Percentiles rank a stretch among this genome's conserved stretches.
Evolutionary conservation across 2,797 vertebrate genomes (phyloP).

Genomic region (Schizopygopsis pylzovi): DNA sequence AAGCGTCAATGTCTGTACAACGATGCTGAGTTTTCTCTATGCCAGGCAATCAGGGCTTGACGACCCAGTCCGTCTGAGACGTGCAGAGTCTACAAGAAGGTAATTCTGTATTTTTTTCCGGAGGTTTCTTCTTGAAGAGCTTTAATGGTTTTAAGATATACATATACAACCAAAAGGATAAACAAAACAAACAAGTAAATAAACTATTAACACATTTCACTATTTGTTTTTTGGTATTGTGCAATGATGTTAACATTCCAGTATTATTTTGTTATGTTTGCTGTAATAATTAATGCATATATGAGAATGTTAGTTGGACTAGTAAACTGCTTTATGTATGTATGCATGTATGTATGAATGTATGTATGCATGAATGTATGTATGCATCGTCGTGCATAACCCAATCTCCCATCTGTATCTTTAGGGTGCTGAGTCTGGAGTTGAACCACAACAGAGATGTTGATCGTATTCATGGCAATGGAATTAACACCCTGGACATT

Average conservation of each 20-base stretch:
- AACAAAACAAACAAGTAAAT: neutral
- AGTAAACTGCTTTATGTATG: neutral
- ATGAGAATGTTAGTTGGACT: neutral
- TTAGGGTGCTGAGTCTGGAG: constrained; percentile 86
- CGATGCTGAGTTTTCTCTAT: constrained; percentile 85
- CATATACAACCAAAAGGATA: neutral
- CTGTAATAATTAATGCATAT: neutral
- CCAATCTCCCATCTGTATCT: constrained; percentile 12
- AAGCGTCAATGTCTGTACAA: constrained; percentile 15
- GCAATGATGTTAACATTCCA: neutral
- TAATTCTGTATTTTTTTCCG: constrained; percentile 63
- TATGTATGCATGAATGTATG: too few relatives aligned
- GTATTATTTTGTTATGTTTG: neutral
- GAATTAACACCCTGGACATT: constrained; percentile 91
- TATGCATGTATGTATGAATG: too few relatives aligned
- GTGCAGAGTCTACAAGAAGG: constrained; percentile 88
- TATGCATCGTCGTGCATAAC: neutral
- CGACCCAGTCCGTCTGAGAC: constrained; percentile 85
- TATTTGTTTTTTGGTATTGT: too few relatives aligned
- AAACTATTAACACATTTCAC: too few relatives aligned
- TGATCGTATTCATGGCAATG: constrained; percentile 89
- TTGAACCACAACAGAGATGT: constrained; percentile 94
- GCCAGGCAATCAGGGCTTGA: constrained; percentile 86
- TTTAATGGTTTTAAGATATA: neutral
- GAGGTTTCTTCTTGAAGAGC: too few relatives aligned